A percentile compares a stretch with the other conserved stretches of the same genome.
Evolutionary conservation across 2,888 invertebrate species (phyloP).

Genomic region (Cetonia aurata): DNA sequence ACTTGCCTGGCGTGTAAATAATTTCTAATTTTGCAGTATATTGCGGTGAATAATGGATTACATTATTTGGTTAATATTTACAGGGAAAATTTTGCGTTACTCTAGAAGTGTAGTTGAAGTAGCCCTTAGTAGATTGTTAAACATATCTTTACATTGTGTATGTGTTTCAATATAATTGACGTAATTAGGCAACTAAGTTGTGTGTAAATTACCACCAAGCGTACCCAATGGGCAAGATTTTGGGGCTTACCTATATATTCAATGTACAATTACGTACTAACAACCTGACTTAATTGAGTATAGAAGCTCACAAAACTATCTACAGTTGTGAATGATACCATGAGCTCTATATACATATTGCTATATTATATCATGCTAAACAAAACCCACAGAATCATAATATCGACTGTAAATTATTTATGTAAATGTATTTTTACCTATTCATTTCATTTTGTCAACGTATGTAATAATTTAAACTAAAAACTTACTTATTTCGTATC

Average conservation of each 20-base stretch:
- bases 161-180: not conserved
- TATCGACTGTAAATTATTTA: too few species aligned
- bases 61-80: conserved; percentile 19
- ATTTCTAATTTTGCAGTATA: conserved; percentile 14
- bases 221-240: too few species aligned
- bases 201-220: conserved; percentile 1
- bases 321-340: not conserved
- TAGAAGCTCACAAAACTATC: too few species aligned
- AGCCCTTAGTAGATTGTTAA: not conserved
- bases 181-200: conserved; percentile 2
- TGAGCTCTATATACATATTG: not conserved
- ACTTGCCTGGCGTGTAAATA: conserved; percentile 16
- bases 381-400: too few species aligned
- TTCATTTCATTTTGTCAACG: too few species aligned
- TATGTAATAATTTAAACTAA: too few species aligned
- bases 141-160: not conserved
- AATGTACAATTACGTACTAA: too few species aligned
- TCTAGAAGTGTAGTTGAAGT: not conserved
- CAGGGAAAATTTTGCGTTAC: not conserved
- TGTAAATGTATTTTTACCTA: too few species aligned
- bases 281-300: too few species aligned
- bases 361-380: too few species aligned
- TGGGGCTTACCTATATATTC: too few species aligned
- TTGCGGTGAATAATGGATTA: conserved; percentile 1
- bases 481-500: too few species aligned